phyloP scores from a whole-genome alignment of 2,113 vertebrate genomes.

The Collichthys lucidus region DNA sequence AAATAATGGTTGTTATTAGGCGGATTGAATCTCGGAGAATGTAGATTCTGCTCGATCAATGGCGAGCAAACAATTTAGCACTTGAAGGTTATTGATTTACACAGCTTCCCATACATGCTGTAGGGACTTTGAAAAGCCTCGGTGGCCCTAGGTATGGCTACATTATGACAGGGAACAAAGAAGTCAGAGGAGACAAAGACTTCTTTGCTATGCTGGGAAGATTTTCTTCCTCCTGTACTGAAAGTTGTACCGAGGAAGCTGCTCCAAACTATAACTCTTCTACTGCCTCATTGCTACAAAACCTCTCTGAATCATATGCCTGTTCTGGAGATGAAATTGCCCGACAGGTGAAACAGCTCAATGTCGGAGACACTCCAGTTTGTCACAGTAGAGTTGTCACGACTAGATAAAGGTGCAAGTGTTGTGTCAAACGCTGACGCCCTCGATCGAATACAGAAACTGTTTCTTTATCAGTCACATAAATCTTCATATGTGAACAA shows the following conservation, averaged over 20 bases:
- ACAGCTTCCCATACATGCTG: constrained; percentile 50
- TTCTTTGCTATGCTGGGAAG: constrained; percentile 26
- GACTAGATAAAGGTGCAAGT: constrained; percentile 39
- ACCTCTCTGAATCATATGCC: constrained; percentile 24
- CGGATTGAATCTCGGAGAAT: constrained; percentile 65
- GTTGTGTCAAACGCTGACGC: constrained; percentile 41
- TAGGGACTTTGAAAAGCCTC: constrained; percentile 53
- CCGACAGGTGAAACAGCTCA: constrained; percentile 37
- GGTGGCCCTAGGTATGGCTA: constrained; percentile 48
- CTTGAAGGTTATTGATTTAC: constrained; percentile 69
- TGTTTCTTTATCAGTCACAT: constrained; percentile 56
- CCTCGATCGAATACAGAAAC: constrained; percentile 32
- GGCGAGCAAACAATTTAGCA: constrained; percentile 69
- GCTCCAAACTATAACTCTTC: constrained; percentile 16
- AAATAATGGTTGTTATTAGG: constrained; percentile 68
- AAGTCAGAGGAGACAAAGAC: constrained; percentile 46
- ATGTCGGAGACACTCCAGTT: constrained; percentile 34
- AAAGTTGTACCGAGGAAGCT: constrained; percentile 28
- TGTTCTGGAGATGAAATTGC: constrained; percentile 46
- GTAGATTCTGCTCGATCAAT: constrained; percentile 67
- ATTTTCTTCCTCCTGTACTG: constrained; percentile 17
- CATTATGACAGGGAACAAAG: constrained; percentile 55
- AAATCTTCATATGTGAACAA: constrained; percentile 48
- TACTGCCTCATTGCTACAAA: constrained; percentile 32
- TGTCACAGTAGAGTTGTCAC: constrained; percentile 25